Percentiles rank a stretch among this genome's conserved stretches.
Evolutionary conservation across 2,888 invertebrate genomes (phyloP).

Genomic region (Dastarcus helophoroides): DNA sequence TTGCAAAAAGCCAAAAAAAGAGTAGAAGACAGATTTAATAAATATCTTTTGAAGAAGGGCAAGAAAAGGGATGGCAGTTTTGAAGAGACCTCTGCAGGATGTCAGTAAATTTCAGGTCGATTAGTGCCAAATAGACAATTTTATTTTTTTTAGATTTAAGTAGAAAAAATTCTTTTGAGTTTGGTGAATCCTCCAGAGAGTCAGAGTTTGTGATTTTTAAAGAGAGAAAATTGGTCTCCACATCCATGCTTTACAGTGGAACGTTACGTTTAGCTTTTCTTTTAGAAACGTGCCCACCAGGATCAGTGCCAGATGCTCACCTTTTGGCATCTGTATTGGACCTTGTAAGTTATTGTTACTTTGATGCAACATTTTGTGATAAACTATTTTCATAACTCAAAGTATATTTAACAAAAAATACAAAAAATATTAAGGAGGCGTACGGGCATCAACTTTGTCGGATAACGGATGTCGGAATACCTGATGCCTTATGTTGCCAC

Average conservation of each 20-base stretch:
- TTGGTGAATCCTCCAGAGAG: constrained; percentile 67
- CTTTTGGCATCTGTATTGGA: constrained; percentile 89
- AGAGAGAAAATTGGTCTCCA: constrained; percentile 74
- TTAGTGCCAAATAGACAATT: constrained; percentile 4
- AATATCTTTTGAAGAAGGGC: constrained; percentile 71
- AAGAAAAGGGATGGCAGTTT: constrained; percentile 83
- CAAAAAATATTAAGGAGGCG: no score
- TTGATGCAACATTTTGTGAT: no score
- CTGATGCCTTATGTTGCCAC: no score
- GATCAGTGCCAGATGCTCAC: constrained; percentile 91
- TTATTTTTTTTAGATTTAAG: constrained; percentile 47
- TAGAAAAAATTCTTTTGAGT: constrained; percentile 71
- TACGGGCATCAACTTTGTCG: no score
- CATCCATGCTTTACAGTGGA: constrained; percentile 71
- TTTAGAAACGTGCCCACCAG: constrained; percentile 91
- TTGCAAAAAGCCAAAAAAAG: constrained; percentile 73
- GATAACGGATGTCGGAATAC: no score
- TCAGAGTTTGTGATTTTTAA: constrained; percentile 82
- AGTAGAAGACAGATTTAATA: constrained; percentile 80
- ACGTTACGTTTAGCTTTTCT: constrained; percentile 84
- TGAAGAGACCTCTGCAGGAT: constrained; percentile 72
- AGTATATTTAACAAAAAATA: no score
- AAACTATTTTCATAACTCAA: no score
- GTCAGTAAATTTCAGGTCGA: constrained; percentile 38
- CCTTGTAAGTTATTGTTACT: constrained; percentile 56